These are phyloP conservation scores for Palaemon carinicauda DNA, from an alignment of 1,140 invertebrate species.

Conservation along the genomic window DNA sequence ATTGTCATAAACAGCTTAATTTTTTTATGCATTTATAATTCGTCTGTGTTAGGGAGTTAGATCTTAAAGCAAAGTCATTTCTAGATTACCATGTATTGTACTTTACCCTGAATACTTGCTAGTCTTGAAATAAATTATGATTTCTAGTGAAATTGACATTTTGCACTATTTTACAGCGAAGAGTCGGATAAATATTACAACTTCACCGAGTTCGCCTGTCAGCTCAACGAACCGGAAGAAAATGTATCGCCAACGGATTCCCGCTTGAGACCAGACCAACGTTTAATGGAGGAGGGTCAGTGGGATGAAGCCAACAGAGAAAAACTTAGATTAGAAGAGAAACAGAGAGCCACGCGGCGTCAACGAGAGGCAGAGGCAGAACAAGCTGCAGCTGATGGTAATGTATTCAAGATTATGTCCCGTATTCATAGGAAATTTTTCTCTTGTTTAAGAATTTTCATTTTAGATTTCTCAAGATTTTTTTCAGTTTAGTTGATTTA, in stretches of 20 bases:
- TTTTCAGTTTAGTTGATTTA: too few species aligned
- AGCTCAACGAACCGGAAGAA: conserved; percentile 94
- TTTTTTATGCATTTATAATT: too few species aligned
- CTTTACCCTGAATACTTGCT: too few species aligned
- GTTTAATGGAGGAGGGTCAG: conserved; percentile 93
- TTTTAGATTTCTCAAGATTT: too few species aligned
- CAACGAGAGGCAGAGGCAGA: conserved; percentile 82
- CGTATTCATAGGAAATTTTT: too few species aligned
- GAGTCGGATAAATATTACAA: conserved; percentile 86
- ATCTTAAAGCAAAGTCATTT: too few species aligned
- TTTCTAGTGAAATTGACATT: too few species aligned
- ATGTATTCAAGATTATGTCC: background rate
- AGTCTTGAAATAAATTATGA: too few species aligned
- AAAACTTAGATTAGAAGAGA: conserved; percentile 91
- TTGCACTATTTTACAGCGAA: conserved; percentile 68
- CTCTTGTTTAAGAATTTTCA: background rate
- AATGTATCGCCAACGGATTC: conserved; percentile 95
- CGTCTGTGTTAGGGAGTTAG: too few species aligned
- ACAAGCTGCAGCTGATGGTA: conserved; percentile 76
- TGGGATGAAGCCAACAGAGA: conserved; percentile 97
- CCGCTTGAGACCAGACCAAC: conserved; percentile 92
- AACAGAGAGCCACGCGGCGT: conserved; percentile 82
- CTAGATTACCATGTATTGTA: too few species aligned
- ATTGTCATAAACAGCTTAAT: too few species aligned
- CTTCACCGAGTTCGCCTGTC: conserved; percentile 93